A percentile compares a stretch with the other conserved stretches of the same genome.
Conservation (phyloP, 2,888 invertebrate species). For the Acanthacorydalis orientalis region DNA sequence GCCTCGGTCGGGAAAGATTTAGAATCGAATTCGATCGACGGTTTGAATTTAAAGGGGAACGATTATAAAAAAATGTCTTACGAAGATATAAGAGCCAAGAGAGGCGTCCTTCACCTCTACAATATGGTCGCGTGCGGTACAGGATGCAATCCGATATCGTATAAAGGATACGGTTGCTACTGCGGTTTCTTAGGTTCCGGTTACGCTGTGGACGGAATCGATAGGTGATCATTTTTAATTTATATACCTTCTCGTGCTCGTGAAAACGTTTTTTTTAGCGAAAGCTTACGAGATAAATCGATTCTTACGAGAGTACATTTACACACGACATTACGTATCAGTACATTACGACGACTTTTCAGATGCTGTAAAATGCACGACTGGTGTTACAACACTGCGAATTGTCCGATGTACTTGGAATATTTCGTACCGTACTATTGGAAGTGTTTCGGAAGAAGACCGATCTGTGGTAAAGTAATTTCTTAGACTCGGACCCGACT, state of each 20-base stretch:
- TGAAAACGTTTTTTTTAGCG: not conserved
- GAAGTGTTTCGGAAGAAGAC: conserved; percentile 64
- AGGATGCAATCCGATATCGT: conserved; percentile 65
- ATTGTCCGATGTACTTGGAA: conserved; percentile 62
- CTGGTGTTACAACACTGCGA: conserved; percentile 64
- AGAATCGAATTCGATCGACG: conserved; percentile 14
- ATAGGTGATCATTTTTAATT: conserved; percentile 36
- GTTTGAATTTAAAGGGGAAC: too few species aligned
- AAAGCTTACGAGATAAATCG: too few species aligned
- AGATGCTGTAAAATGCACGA: conserved; percentile 78
- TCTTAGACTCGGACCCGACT: too few species aligned
- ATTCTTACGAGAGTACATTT: too few species aligned
- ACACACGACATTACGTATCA: too few species aligned
- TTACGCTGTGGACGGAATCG: conserved; percentile 62
- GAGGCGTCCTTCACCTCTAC: conserved; percentile 64
- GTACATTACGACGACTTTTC: too few species aligned
- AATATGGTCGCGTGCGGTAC: conserved; percentile 77
- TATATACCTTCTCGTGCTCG: not conserved
- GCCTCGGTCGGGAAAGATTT: conserved; percentile 27
- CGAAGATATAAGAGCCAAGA: conserved; percentile 38
- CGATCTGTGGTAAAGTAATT: conserved; percentile 47
- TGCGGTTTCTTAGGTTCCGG: conserved; percentile 78
- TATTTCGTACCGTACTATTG: conserved; percentile 80
- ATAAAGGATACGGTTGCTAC: conserved; percentile 81
- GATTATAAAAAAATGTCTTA: not conserved